Conservation (phyloP, 2,797 vertebrate genomes). For the Hemibagrus guttatus region DNA sequence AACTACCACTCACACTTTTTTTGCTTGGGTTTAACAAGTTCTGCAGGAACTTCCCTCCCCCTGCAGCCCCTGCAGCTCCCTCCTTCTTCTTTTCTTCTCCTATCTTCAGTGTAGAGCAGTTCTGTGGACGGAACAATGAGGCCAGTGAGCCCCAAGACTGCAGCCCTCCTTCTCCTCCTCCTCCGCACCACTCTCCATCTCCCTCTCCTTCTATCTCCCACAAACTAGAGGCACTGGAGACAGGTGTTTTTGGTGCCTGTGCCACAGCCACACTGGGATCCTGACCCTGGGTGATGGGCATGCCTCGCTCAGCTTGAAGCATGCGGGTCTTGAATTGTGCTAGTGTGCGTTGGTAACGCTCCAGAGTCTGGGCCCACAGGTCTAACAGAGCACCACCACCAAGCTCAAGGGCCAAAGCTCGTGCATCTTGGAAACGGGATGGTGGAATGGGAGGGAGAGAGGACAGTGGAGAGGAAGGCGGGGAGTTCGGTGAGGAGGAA, state of each 20-base stretch:
- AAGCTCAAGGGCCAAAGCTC: slow-evolving; percentile 81
- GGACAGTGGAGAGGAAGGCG: slow-evolving; percentile 71
- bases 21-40: slow-evolving; percentile 76
- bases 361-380: slow-evolving; percentile 78
- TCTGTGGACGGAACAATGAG: slow-evolving; percentile 78
- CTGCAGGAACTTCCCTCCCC: slow-evolving; percentile 78
- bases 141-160: slow-evolving; percentile 84
- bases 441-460: slow-evolving; percentile 81
- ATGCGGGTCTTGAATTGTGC: slow-evolving; percentile 58
- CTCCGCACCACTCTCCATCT: slow-evolving; percentile 66
- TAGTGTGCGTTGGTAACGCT: slow-evolving; percentile 77
- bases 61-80: slow-evolving; percentile 52
- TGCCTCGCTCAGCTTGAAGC: slow-evolving; percentile 51
- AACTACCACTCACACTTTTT: slow-evolving; percentile 73
- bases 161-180: slow-evolving; percentile 69
- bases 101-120: slow-evolving; percentile 79
- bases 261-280: slow-evolving; percentile 48
- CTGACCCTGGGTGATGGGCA: not conserved
- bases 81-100: slow-evolving; percentile 76
- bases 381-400: slow-evolving; percentile 77
- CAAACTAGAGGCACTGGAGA: slow-evolving; percentile 73
- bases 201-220: slow-evolving; percentile 75
- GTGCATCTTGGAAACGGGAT: slow-evolving; percentile 84
- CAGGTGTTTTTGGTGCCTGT: slow-evolving; percentile 69
- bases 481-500: slow-evolving; percentile 65